Evolutionary conservation across 2,888 invertebrate species (phyloP), one percentile per base, ranked within the genome.

Genomic region (Hofmannophila pseudospretella): DNA sequence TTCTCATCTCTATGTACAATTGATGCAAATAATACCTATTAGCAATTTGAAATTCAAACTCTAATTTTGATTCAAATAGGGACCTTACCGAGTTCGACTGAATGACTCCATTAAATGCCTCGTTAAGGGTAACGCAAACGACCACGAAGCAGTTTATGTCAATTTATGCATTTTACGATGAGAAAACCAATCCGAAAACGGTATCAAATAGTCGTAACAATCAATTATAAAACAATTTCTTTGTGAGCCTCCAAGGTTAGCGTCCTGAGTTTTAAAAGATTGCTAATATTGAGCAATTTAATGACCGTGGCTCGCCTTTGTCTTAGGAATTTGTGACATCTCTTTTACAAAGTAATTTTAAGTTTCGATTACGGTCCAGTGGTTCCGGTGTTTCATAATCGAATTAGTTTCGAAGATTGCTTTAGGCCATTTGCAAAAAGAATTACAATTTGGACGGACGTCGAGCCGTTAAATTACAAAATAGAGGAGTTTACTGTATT

Each of bases 281-380:
- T 56, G 47, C 46, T 20, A 29, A 11, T 16, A 41, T 67, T 61
- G 47, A 51, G 59, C 54, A 63, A 61, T 39, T 36, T 38, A 47
- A 38, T 39, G 45, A 30, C 30, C 13, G 7, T 13, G 13, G 12
- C 4, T 23, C 43, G 46, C 49, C 43, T 58, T 64, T 60, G 60
- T 65, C 58, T 66, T 51, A 44, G 35, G 39, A 47, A 42, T 54
- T 51, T 50, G 57, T 62, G 61, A 67, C 69, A 64, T 67, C 59
- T 55, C 42, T 53, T 48, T 57, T 47, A 47, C 45, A 54, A 61
- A 57, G 55, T 30, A 37, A 19, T 12, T 27, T 44, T 44, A 25
- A 44, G 47, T 45, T 27, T 44, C 45, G 26, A 44, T 48, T 45
- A 32, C 44, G 39, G 40, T 46, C 41, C 45, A 47, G 45, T 42